Evolutionary conservation across 2,888 invertebrate species (phyloP).

Genomic region (Thyatira batis): DNA sequence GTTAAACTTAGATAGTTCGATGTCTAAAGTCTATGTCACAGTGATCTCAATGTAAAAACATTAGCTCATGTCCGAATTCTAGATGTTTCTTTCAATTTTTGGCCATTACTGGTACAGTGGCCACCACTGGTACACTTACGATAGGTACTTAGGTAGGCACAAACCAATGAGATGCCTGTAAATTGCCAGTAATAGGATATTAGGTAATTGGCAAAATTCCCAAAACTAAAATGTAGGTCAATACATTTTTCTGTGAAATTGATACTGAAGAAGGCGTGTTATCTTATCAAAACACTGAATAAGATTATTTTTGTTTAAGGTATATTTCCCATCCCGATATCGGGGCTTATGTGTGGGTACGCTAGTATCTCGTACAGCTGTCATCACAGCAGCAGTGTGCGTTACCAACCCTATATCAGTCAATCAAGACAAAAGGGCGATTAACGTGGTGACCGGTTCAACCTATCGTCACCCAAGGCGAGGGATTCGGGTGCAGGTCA

Average conservation of each 20-base stretch:
- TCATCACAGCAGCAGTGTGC: slow-evolving; percentile 67
- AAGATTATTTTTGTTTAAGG: slow-evolving; percentile 35
- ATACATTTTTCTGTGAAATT: not conserved
- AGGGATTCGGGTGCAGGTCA: slow-evolving; percentile 68
- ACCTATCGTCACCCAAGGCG: slow-evolving; percentile 62
- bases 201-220: too few species aligned
- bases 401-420: slow-evolving; percentile 42
- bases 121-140: too few species aligned
- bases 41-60: too few species aligned
- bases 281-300: not conserved
- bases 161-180: too few species aligned
- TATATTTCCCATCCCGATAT: slow-evolving; percentile 60
- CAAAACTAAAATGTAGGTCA: too few species aligned
- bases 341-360: slow-evolving; percentile 63
- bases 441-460: slow-evolving; percentile 58
- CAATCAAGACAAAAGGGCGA: slow-evolving; percentile 45
- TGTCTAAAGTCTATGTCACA: too few species aligned
- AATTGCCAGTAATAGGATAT: too few species aligned
- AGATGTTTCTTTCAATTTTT: too few species aligned
- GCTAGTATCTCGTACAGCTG: slow-evolving; percentile 56
- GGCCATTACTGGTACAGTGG: too few species aligned
- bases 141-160: too few species aligned
- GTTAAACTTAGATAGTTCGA: too few species aligned
- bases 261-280: not conserved
- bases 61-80: too few species aligned